Evolutionary conservation across 2,113 vertebrate species (phyloP).

Genomic region (Herpailurus yagouaroundi): DNA sequence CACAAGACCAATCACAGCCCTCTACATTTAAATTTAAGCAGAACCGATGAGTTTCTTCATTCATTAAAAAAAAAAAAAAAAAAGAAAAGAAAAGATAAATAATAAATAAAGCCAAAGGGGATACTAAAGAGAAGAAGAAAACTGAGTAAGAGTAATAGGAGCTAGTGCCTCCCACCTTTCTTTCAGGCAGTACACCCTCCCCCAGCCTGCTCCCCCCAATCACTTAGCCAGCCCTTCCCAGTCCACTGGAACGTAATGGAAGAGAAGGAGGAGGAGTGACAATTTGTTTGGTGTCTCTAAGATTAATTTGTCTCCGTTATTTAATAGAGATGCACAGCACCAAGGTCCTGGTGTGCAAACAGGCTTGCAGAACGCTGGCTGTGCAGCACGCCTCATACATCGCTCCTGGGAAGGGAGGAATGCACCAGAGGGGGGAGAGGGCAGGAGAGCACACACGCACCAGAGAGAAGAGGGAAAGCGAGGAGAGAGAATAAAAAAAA

Average conservation of each 20-base stretch:
- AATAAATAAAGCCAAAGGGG: conserved; percentile 63
- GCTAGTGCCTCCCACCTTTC: conserved; percentile 73
- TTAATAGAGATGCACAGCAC: conserved; percentile 92
- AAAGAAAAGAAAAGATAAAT: neutral
- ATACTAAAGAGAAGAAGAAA: conserved; percentile 58
- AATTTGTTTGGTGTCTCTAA: conserved; percentile 93
- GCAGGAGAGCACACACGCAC: conserved; percentile 32
- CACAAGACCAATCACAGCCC: conserved; percentile 78
- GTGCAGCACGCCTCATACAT: conserved; percentile 86
- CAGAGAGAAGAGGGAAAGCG: conserved; percentile 81
- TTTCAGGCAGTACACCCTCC: conserved; percentile 68
- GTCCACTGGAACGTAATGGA: conserved; percentile 84
- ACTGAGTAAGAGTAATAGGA: conserved; percentile 77
- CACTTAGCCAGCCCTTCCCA: conserved; percentile 82
- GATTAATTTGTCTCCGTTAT: conserved; percentile 91
- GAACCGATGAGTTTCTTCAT: conserved; percentile 80
- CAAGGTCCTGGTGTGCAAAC: conserved; percentile 90
- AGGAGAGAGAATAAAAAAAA: conserved; percentile 88
- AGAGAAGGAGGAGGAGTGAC: conserved; percentile 86
- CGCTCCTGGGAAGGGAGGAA: conserved; percentile 81
- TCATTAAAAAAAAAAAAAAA: conserved; percentile 9
- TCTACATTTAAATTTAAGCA: conserved; percentile 84
- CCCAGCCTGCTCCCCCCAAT: conserved; percentile 66
- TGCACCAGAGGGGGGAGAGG: conserved; percentile 58
- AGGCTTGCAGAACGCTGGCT: conserved; percentile 87